Percentiles rank a stretch among this genome's conserved stretches.
Conservation (phyloP, 2,113 vertebrate genomes). For the Dolichallabes microphthalmus region DNA sequence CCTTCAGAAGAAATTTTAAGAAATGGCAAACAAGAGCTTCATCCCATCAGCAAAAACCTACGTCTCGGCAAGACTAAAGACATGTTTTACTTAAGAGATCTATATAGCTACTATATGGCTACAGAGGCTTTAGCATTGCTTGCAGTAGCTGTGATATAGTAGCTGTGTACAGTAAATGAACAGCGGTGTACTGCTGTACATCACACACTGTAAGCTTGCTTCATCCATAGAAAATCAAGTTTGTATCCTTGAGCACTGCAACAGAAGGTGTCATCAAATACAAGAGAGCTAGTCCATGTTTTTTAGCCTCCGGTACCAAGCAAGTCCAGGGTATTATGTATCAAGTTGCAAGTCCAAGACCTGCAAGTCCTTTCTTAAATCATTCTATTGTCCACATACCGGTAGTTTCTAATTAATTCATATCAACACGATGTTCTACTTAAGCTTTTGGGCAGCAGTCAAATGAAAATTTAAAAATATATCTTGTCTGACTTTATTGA, state of each 20-base stretch:
- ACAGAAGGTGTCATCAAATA: neutral
- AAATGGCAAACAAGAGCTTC: neutral
- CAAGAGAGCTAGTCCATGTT: neutral
- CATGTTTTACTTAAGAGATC: neutral
- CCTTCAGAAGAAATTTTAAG: neutral
- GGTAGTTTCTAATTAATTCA: neutral
- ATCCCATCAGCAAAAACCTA: neutral
- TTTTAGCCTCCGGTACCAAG: neutral
- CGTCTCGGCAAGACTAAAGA: neutral
- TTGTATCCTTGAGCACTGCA: neutral
- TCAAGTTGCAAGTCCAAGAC: neutral
- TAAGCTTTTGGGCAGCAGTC: neutral
- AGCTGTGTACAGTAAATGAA: constrained; percentile 32
- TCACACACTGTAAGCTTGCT: neutral
- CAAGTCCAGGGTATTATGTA: neutral
- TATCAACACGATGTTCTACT: neutral
- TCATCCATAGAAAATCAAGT: neutral
- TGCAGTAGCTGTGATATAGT: constrained; percentile 16
- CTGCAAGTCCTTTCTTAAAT: neutral
- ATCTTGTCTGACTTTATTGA: neutral
- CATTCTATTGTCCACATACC: neutral
- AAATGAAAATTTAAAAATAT: neutral
- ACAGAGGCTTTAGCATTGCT: constrained; percentile 1
- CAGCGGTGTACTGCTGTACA: constrained; percentile 34
- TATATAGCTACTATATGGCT: neutral